Conservation (phyloP, 2,888 invertebrate species). For the Iselma pallidipennis region DNA sequence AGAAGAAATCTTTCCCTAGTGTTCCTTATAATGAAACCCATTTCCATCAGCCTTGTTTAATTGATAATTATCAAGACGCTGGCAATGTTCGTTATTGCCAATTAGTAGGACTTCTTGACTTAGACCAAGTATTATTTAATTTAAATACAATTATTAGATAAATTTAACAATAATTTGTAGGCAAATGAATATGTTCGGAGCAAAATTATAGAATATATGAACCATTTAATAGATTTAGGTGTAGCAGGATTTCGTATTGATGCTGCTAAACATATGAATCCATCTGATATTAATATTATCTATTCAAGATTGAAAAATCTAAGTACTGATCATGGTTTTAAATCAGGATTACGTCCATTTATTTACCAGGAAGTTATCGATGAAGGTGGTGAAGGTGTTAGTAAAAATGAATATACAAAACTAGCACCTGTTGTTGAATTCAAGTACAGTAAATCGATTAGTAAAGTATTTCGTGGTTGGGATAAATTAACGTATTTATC, state of each 20-base stretch:
- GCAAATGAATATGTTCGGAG: slow-evolving; percentile 56
- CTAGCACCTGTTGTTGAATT: slow-evolving; percentile 78
- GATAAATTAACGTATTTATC: slow-evolving; percentile 67
- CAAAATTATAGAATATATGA: slow-evolving; percentile 58
- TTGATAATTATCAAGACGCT: slow-evolving; percentile 69
- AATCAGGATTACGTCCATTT: slow-evolving; percentile 66
- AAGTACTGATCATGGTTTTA: slow-evolving; percentile 66
- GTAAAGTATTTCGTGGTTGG: slow-evolving; percentile 61
- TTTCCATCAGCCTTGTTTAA: slow-evolving; percentile 70
- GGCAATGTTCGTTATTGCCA: slow-evolving; percentile 61
- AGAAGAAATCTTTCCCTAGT: slow-evolving; percentile 54
- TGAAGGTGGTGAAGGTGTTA: slow-evolving; percentile 56
- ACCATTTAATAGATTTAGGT: slow-evolving; percentile 59
- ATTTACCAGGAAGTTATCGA: slow-evolving; percentile 80
- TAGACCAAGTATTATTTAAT: slow-evolving; percentile 34
- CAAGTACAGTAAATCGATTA: slow-evolving; percentile 60
- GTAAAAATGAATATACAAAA: slow-evolving; percentile 53
- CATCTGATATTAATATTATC: slow-evolving; percentile 60
- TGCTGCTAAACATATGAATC: slow-evolving; percentile 61
- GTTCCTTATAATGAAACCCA: slow-evolving; percentile 70
- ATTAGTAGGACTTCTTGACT: slow-evolving; percentile 56
- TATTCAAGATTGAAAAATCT: slow-evolving; percentile 62
- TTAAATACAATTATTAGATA: not conserved
- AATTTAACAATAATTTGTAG: slow-evolving; percentile 52
- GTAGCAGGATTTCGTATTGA: slow-evolving; percentile 63